A percentile compares a stretch with the other conserved stretches of the same genome.
Evolutionary conservation across 2,888 invertebrate genomes (phyloP).

Genomic region (Rhyacophila evoluta): DNA sequence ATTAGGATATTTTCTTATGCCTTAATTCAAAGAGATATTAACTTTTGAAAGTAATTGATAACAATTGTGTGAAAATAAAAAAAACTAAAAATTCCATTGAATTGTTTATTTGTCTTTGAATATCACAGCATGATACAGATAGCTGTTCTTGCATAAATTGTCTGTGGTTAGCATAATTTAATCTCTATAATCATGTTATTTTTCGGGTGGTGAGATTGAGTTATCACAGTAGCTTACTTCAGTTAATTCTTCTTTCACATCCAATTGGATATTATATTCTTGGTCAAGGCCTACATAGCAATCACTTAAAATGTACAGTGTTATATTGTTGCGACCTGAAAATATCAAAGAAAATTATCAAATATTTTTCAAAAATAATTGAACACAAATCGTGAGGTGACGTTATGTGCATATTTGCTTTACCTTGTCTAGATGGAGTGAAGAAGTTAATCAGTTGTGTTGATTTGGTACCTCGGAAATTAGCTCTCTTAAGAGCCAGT

Average conservation of each 20-base stretch:
- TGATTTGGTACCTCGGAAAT: slow-evolving; percentile 66
- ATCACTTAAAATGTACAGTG: slow-evolving; percentile 90
- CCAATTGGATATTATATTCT: slow-evolving; percentile 76
- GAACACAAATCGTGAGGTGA: not conserved
- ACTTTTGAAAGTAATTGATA: not conserved
- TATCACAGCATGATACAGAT: slow-evolving; percentile 1
- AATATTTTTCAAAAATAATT: not conserved
- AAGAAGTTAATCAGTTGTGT: slow-evolving; percentile 73
- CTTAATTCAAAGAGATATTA: slow-evolving; percentile 5
- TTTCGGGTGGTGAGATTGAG: slow-evolving; percentile 16
- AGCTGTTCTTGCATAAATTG: no score
- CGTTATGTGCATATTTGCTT: slow-evolving; percentile 45
- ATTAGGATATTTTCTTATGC: slow-evolving; percentile 19
- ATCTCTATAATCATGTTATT: no score
- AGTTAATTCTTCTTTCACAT: slow-evolving; percentile 63
- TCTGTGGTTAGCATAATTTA: no score
- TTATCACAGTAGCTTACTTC: not conserved
- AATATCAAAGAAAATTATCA: slow-evolving; percentile 10
- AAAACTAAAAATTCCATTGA: not conserved
- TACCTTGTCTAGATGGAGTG: slow-evolving; percentile 71
- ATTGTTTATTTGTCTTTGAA: slow-evolving; percentile 1
- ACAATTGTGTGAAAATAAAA: slow-evolving; percentile 1
- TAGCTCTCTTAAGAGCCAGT: slow-evolving; percentile 83
- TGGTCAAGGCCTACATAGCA: slow-evolving; percentile 95
- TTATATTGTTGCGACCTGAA: slow-evolving; percentile 80